A percentile compares a stretch with the other conserved stretches of the same genome.
These are phyloP conservation scores for Zapornia atra DNA, from an alignment of 2,113 vertebrate genomes.

Conservation along the genomic window DNA sequence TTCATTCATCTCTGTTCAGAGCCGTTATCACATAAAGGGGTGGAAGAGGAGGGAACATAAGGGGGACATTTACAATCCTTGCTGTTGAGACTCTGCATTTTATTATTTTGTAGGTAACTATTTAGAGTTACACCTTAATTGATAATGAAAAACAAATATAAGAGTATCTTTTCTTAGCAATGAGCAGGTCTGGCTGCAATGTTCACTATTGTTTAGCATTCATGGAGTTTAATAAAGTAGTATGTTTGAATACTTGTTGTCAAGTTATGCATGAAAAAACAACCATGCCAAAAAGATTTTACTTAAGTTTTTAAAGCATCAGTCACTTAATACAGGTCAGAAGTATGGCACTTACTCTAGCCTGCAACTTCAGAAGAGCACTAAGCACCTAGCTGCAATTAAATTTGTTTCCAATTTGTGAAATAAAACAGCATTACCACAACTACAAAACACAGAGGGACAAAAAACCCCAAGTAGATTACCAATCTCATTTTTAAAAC, in stretches of 20 bases:
- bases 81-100: neutral
- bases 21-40: fast-evolving
- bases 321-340: neutral
- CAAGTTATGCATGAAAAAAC: neutral
- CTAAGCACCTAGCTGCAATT: neutral
- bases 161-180: neutral
- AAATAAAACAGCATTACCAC: neutral
- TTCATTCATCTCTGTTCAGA: neutral
- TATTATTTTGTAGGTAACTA: neutral
- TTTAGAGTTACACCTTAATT: neutral
- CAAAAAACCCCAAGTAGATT: neutral
- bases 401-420: neutral
- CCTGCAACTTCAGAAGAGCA: neutral
- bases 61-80: neutral
- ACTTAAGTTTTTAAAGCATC: neutral
- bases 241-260: neutral
- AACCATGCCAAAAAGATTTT: neutral
- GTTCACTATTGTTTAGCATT: neutral
- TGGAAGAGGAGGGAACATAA: neutral
- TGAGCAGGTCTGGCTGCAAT: neutral
- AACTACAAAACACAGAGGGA: neutral
- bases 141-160: neutral
- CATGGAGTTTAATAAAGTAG: neutral
- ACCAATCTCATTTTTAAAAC: neutral
- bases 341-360: neutral